Evolutionary conservation across 2,888 invertebrate genomes (phyloP), one percentile per base, ranked within the genome.

Genomic region (Patella depressa): DNA sequence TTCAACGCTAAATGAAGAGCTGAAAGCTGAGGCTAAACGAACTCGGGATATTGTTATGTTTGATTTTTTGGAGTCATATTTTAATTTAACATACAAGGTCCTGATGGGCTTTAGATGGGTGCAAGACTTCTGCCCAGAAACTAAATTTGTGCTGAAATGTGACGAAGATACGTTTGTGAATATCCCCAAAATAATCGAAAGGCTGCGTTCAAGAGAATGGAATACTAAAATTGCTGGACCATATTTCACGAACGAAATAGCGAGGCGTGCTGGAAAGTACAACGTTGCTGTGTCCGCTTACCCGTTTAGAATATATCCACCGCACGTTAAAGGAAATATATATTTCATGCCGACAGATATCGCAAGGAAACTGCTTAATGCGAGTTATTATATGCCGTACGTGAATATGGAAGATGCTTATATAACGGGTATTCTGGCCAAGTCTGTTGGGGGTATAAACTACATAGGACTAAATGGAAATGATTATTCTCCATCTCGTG

Each of bases 141-240:
- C 87, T 2, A 80, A 82, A 72, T 87, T 83, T 76, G 79, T 90
- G 9, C 81, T 90, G 65, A 90, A 90, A 79, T 82, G 84, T 4
- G 90, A 90, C 78, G 90, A 90, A 80, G 90, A 90, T 74, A 88
- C 89, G 55, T 88, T 89, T 78, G 85, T 90, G n/a, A 86, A 90
- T 72, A 82, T 88, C 90, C 89, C 96, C 53, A 34, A 54, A n/a
- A 34, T 84, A 15, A 12, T 80, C 11, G 57, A 75, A 57, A 78
- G 74, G 34, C 29, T 83, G 19, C 72, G 53, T n/a, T 53, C 24
- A 14, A 14, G 17, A 14, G n/a, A 24, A 11, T 76, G 76, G 76
- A 73, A 76, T 17, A 65, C n/a, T 17, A 76, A 17, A 53, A 72
- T 76, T 7, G 19, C 69, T n/a, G 76, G 76, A 34, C 73, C 65